Evolutionary conservation across 2,888 invertebrate genomes (phyloP), one percentile per base, ranked within the genome.

Genomic region (Itoplectis maculator): DNA sequence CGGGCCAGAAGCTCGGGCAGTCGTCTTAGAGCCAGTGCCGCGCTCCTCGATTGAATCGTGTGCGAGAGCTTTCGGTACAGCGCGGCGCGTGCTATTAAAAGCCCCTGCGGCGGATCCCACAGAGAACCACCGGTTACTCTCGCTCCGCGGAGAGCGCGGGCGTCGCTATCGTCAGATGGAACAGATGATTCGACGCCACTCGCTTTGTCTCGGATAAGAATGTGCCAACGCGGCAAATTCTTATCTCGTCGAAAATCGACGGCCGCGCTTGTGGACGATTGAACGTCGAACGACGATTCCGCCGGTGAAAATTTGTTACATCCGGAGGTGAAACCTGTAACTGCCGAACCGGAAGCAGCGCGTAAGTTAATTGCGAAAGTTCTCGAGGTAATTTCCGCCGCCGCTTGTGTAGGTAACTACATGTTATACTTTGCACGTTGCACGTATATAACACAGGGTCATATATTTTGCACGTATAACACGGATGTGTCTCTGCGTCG

Each of bases 101-200:
- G 76, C 59, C 59, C 59, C n/a, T n/a, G n/a, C 9, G 7, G n/a
- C 49, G 49, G 59, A 15, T 37, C 68, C 40, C 45, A 47, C 76
- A n/a, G 35, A 76, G 68, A 76, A 76, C 76, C 76, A 76, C 76
- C 76, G 76, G 68, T 47, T 76, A 68, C 59, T 65, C 68, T 76
- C 47, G 20, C 59, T 68, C 59, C 35, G n/a, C n/a, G 5, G 29
- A 29, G 29, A 37, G 61, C 56, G 20, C n/a, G n/a, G 18, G 37
- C 45, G 29, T 29, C 15, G 47, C 40, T n/a, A n/a, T n/a, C n/a
- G 45, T 23, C 35, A 45, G 42, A 74, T 40, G 74, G 65, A 35
- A 15, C 47, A 63, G 75, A 47, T 47, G 45, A 20, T 59, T 40
- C n/a, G n/a, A n/a, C n/a, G 59, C 35, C 59, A 11, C 7, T 13